Evolutionary conservation across 2,113 vertebrate species (phyloP).

Genomic region (Casuarius casuarius): DNA sequence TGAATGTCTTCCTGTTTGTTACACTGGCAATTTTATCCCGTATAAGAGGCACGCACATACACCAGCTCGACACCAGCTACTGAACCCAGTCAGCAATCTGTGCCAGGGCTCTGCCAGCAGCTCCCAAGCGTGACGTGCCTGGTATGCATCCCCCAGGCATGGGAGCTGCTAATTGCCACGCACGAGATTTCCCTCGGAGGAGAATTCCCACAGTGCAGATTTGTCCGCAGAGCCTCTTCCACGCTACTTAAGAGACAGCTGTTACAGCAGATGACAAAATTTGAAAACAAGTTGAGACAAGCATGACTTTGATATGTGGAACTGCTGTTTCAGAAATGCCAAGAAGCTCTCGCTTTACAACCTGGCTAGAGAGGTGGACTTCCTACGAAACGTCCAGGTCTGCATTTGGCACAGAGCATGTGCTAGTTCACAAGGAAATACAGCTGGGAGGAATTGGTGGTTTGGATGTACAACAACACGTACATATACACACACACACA

Average conservation of each 20-base stretch:
- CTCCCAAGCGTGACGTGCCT: neutral
- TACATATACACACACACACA: no score
- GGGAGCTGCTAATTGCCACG: slow-evolving; percentile 48
- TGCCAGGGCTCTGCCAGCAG: neutral
- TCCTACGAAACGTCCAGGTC: neutral
- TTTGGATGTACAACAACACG: neutral
- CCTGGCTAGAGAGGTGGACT: neutral
- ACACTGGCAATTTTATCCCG: neutral
- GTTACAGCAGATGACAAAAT: slow-evolving; percentile 54
- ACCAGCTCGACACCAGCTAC: neutral
- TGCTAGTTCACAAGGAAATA: neutral
- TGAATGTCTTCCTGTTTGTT: neutral
- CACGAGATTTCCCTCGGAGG: slow-evolving; percentile 23
- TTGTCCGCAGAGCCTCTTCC: slow-evolving; percentile 5
- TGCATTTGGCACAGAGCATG: neutral
- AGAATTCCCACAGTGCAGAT: slow-evolving; percentile 43
- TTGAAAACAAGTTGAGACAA: slow-evolving; percentile 41
- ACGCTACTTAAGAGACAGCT: slow-evolving; percentile 51
- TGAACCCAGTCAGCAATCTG: neutral
- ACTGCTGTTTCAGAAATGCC: slow-evolving; percentile 37
- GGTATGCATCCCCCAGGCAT: neutral
- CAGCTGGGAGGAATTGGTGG: neutral
- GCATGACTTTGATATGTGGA: slow-evolving; percentile 24
- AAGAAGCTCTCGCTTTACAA: slow-evolving; percentile 16
- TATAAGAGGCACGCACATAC: neutral